These are phyloP conservation scores for Urocitellus parryii DNA, from an alignment of 2,113 vertebrate species.

Conservation along the genomic window DNA sequence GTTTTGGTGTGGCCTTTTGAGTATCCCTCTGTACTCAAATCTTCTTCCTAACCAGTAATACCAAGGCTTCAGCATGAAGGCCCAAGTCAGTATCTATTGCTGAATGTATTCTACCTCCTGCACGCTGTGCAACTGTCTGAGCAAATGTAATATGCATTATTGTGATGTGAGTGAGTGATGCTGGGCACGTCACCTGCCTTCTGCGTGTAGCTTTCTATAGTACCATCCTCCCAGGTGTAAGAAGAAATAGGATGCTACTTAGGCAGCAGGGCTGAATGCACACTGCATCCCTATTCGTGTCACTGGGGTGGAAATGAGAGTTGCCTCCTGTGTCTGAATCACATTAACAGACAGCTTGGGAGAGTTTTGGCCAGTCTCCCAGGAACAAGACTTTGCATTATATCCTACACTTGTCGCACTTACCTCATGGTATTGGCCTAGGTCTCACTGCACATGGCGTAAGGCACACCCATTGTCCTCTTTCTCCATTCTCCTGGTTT, in stretches of 20 bases:
- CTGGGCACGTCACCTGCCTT: neutral
- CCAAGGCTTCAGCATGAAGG: neutral
- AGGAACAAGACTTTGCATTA: neutral
- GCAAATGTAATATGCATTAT: neutral
- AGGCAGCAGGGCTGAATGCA: neutral
- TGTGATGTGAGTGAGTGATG: neutral
- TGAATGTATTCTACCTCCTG: neutral
- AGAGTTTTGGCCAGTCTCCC: neutral
- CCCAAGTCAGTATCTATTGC: neutral
- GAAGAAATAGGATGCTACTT: neutral
- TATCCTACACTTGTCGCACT: neutral
- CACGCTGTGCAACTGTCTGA: neutral
- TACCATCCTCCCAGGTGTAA: neutral
- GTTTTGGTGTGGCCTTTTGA: neutral
- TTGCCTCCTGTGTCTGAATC: neutral
- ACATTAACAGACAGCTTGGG: neutral
- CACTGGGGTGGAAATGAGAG: neutral
- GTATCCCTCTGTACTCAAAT: neutral
- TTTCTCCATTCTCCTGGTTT: neutral
- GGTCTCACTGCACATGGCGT: neutral
- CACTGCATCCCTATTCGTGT: neutral
- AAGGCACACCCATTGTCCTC: neutral
- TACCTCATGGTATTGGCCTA: neutral
- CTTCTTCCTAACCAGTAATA: neutral
- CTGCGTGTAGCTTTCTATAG: neutral